These are phyloP conservation scores for Siniperca undulata DNA, from an alignment of 2,797 vertebrate species.

Conservation along the genomic window DNA sequence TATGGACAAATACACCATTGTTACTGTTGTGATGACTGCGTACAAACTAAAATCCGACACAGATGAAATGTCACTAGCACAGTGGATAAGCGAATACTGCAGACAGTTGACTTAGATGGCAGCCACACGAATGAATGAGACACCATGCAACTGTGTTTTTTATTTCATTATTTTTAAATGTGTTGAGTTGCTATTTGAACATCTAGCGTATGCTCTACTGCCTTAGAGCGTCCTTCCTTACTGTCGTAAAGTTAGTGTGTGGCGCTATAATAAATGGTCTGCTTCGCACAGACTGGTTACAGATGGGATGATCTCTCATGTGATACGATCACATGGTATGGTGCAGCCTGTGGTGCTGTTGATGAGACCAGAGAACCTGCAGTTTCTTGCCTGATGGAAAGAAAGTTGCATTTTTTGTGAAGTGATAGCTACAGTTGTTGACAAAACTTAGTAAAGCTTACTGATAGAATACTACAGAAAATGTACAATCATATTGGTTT, in stretches of 20 bases:
- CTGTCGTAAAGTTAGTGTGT: fast-evolving
- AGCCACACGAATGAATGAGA: constrained; percentile 12
- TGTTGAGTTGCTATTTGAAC: background rate
- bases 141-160: fast-evolving
- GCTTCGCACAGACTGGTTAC: constrained; percentile 29
- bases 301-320: constrained; percentile 75
- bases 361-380: background rate
- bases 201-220: fast-evolving
- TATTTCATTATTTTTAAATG: no score
- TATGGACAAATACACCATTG: background rate
- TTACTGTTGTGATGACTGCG: background rate
- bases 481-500: background rate
- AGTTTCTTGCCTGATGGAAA: background rate
- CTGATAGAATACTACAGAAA: background rate
- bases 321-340: constrained; percentile 79
- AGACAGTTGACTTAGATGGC: constrained; percentile 24
- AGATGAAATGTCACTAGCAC: background rate
- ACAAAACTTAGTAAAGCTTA: background rate
- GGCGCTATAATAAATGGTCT: fast-evolving
- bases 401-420: background rate
- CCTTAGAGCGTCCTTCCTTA: fast-evolving
- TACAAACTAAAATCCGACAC: background rate
- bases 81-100: constrained; percentile 21
- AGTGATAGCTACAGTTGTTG: background rate
- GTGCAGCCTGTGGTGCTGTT: background rate